These are phyloP conservation scores for Cataglyphis hispanica DNA, from an alignment of 1,140 invertebrate species.

Conservation along the genomic window DNA sequence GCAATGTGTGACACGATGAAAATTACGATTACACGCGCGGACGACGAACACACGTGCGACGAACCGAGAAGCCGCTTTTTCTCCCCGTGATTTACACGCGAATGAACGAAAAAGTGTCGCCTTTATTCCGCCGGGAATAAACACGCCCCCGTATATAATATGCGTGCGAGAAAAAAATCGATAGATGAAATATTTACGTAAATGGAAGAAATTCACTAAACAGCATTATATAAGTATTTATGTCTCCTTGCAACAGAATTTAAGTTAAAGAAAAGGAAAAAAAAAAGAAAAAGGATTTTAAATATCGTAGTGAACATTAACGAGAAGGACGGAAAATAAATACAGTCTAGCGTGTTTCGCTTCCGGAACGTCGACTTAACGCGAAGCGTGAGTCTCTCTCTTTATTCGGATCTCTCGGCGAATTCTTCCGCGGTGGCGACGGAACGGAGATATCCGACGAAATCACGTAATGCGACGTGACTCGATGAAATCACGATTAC, in stretches of 20 bases:
- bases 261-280: no score
- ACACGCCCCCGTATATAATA: constrained; percentile 5
- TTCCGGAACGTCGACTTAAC: constrained; percentile 43
- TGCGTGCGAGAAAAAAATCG: constrained; percentile 8
- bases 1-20: constrained; percentile 45
- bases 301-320: background rate
- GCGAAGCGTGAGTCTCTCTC: constrained; percentile 36
- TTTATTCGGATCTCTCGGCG: constrained; percentile 46
- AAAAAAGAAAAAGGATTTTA: background rate
- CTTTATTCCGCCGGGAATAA: constrained; percentile 15
- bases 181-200: background rate
- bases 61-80: constrained; percentile 22
- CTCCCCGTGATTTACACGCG: constrained; percentile 32
- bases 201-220: no score
- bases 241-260: background rate
- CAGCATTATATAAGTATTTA: background rate
- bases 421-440: constrained; percentile 29
- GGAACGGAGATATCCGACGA: constrained; percentile 51
- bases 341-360: constrained; percentile 25
- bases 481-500: constrained; percentile 56
- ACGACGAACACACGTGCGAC: constrained; percentile 39
- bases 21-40: constrained; percentile 59
- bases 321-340: constrained; percentile 35
- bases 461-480: constrained; percentile 57
- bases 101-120: constrained; percentile 21